Evolutionary conservation across 2,797 vertebrate genomes (phyloP), one percentile per base, ranked within the genome.

Genomic region (Gymnoscopelus braueri): DNA sequence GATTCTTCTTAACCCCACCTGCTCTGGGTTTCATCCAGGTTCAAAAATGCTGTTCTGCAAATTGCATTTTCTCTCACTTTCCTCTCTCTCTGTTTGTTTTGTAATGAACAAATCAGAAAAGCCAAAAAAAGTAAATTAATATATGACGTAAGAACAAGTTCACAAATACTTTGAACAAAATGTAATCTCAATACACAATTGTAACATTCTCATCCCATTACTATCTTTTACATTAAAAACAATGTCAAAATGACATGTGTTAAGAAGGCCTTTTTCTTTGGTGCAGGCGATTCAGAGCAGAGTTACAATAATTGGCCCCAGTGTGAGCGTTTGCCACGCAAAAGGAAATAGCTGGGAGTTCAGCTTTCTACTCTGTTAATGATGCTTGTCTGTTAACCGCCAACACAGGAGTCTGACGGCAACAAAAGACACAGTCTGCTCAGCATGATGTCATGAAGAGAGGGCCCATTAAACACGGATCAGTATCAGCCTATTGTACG

Each of bases 311-410:
- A 57, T 19, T 63, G 78, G 77, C 73, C 82, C 71, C 62, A 59
- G 70, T 76, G 64, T 58, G 6, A 35, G 71, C 29, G 14, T 2
- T 51, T 24, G 64, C 23, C 11, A 49, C 12, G 62, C 60, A 71
- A 56, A 71, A 78, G 77, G 79, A 87, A 86, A 87, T 87, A 84
- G 74, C 83, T 79, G 71, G 48, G 83, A 84, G 81, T 82, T 85
- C 78, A 71, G 5, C 44, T 60, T 60, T 69, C 51, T 64, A 24
- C 29, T 23, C 5, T 53, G 60, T 73, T 85, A 88, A 87, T 85
- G 85, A 82, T 73, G 82, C 60, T 72, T 78, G 81, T 87, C 81
- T 82, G 80, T 63, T 69, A 26, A 81, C 83, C 80, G 71, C 78
- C 72, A 79, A 50, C 71, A 39, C 66, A 84, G 73, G 26, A 77